Evolutionary conservation across 2,888 invertebrate genomes (phyloP), one percentile per base, ranked within the genome.

Genomic region (Drosophila formosana): DNA sequence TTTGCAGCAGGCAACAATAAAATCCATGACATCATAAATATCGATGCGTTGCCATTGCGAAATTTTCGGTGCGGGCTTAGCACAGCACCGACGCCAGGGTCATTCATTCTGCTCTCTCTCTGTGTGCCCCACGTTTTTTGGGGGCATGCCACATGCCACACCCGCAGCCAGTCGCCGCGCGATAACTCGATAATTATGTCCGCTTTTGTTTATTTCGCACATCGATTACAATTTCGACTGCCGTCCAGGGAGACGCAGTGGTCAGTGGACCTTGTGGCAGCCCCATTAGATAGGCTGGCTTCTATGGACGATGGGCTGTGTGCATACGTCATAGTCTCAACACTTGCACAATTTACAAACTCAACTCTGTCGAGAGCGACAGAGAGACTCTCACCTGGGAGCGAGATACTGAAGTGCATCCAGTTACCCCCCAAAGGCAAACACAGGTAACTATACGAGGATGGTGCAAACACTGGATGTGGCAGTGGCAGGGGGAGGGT

Each of bases 171-270:
- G 47, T 68, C 82, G 83, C 66, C 83, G 90, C 90, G 91, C 91
- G 92, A 92, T 92, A 92, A 92, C 92, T 92, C 90, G 92, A 92
- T 92, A 92, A 92, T 92, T 92, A 92, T 92, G 92, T 92, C 91
- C 92, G 91, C 90, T 92, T 91, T 91, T 91, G 91, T 92, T 91
- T 92, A 92, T 92, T 91, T 90, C 91, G 82, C 90, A 91, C 91
- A 91, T 92, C 91, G 91, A 92, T 92, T 92, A 91, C 91, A 91
- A 90, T 90, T 90, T 88, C 89, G 88, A 78, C 73, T 79, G 85
- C 75, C 75, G 67, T n/a, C 11, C 18, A 32, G 53, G 49, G 46
- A 3, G 9, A 13, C 43, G 32, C 41, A 56, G 43, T 46, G 70
- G 69, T 55, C 69, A 46, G 62, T 43, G 30, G 30, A 7, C 30